Base-by-base conservation (phyloP, 2,113 vertebrate genomes). In the Plotosus lineatus region DNA sequence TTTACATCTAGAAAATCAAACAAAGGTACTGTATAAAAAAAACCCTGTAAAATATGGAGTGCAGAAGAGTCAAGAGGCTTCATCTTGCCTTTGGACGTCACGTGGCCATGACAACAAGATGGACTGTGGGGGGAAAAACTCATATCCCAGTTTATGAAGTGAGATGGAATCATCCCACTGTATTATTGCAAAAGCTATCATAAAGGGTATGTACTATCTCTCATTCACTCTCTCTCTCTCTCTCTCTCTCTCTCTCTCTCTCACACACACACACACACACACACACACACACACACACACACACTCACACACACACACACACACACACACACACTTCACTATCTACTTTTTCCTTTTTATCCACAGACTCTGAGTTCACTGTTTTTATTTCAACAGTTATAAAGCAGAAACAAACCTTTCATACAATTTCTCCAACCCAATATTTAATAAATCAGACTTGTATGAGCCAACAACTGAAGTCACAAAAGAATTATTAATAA, bases 71-170 rank as follows among this genome's bases (percentile, higher is more conserved):
- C 7, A 19, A 63, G 38, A 61, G 75, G 9, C 53, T 77, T 60
- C 21, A 77, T 77, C 56, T 61, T 26, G 15, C 21, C 42, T 44
- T 9, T 50, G 15, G 33, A 42, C 42, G 38, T 31, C 8, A 23
- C 12, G 68, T 81, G 74, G 79, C 79, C 61, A 80, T 84, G 83
- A 84, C 83, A 75, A 84, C 79, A 78, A 33, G 42, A 61, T 23
- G 58, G 26, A 46, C 42, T 55, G 56, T 1, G n/a, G 23, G 33
- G 68, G 65, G 4, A 17, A 31, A 69, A 42, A 71, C 60, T 68
- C 48, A 80, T 77, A 68, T 71, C 69, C 40, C 26, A 6, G 44
- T 48, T 75, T 76, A 75, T 78, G 51, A 53, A 58, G 53, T 51
- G 66, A 61, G 75, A 77, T 77, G 42, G 58, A 77, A 77, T 77